These are phyloP conservation scores for Notarius lentiginosus DNA, from an alignment of 2,113 vertebrate genomes.

Conservation along the genomic window DNA sequence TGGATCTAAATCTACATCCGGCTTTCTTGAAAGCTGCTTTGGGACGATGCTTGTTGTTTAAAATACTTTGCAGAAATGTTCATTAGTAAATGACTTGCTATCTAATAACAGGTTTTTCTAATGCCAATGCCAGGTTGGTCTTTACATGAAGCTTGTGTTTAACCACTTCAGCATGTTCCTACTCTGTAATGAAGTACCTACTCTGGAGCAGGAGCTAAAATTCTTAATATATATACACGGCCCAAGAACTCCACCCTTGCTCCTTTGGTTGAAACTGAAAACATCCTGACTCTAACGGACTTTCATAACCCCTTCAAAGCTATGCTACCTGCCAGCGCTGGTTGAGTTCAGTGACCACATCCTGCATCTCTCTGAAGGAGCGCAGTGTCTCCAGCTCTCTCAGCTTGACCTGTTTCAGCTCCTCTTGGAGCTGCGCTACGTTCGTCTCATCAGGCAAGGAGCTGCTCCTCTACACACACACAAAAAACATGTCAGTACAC, in stretches of 20 bases:
- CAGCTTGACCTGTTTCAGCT: slow-evolving; percentile 85
- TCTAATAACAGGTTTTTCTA: not conserved
- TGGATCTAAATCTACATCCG: not conserved
- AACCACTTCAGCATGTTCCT: not conserved
- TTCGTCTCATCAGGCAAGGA: slow-evolving; percentile 90
- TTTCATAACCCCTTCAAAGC: not conserved
- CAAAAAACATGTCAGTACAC: slow-evolving; percentile 13
- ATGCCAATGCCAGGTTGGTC: not conserved
- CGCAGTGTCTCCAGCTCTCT: slow-evolving; percentile 82
- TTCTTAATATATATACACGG: not conserved
- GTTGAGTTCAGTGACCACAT: slow-evolving; percentile 84
- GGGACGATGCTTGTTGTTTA: not conserved
- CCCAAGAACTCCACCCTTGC: not conserved
- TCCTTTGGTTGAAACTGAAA: not conserved
- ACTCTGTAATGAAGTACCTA: not conserved
- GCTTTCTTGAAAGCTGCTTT: not conserved
- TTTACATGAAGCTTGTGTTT: not conserved
- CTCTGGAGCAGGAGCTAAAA: not conserved
- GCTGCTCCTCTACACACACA: slow-evolving; percentile 76
- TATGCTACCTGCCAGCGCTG: slow-evolving; percentile 88
- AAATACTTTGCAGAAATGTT: not conserved
- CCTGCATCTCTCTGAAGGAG: slow-evolving; percentile 83
- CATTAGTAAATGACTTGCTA: not conserved
- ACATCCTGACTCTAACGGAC: not conserved
- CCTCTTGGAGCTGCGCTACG: slow-evolving; percentile 83